Conservation (phyloP, 2,888 invertebrate species). For the Camptogramma bilineatum region DNA sequence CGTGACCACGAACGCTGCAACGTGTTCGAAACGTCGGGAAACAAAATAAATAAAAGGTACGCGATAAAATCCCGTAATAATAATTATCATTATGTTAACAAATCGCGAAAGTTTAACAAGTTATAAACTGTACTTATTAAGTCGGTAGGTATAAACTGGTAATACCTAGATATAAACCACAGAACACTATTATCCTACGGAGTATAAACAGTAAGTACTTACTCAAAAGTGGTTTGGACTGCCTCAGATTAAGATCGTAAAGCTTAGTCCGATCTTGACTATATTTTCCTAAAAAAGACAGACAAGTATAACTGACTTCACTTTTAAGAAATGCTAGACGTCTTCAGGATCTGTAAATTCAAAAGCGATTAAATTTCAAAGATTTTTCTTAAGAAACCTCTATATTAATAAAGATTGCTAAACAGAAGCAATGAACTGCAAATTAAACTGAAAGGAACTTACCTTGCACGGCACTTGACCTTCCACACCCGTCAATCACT, state of each 20-base stretch:
- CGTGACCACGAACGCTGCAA: no score
- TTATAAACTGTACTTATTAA: no score
- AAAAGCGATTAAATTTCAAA: slow-evolving; percentile 11
- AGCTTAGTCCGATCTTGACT: background rate
- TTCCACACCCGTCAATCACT: slow-evolving; percentile 52
- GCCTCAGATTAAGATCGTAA: background rate
- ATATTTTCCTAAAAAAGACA: background rate
- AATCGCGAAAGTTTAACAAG: no score
- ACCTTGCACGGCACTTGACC: slow-evolving; percentile 39
- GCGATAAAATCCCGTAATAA: no score
- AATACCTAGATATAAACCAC: no score
- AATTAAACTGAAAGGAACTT: slow-evolving; percentile 22
- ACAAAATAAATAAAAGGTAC: no score
- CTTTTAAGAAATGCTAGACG: background rate
- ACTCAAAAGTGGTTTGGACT: background rate
- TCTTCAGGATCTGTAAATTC: slow-evolving; percentile 14
- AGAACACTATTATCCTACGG: no score
- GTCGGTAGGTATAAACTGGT: no score
- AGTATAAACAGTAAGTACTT: no score
- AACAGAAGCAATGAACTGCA: slow-evolving; percentile 31
- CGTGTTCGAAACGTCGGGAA: no score
- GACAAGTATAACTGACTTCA: background rate
- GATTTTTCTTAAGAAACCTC: slow-evolving; percentile 9
- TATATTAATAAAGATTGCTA: slow-evolving; percentile 15
- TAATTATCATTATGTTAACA: no score